A percentile compares a stretch with the other conserved stretches of the same genome.
These are phyloP conservation scores for Solea solea DNA, from an alignment of 2,113 vertebrate genomes.

Conservation along the genomic window DNA sequence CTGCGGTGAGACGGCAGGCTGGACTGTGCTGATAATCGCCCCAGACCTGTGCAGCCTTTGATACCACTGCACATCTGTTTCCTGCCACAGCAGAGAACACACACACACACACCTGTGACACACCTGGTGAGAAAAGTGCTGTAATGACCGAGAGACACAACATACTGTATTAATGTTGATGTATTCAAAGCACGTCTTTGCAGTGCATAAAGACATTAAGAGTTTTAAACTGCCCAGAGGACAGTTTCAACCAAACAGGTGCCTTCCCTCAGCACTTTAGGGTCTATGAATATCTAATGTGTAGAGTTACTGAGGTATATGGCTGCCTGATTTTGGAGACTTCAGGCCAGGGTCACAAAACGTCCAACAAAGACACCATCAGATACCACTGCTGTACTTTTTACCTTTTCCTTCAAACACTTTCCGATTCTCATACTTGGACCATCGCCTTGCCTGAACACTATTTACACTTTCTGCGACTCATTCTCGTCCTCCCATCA, in stretches of 20 bases:
- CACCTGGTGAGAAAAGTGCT: constrained; percentile 33
- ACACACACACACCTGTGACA: constrained; percentile 58
- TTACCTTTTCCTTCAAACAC: not conserved
- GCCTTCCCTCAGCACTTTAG: constrained; percentile 16
- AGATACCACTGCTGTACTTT: no score
- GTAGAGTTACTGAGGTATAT: constrained; percentile 3
- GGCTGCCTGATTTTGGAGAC: not conserved
- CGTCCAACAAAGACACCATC: no score
- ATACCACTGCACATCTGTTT: constrained; percentile 81
- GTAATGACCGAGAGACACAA: not conserved
- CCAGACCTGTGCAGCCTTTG: constrained; percentile 44
- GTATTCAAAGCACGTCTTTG: constrained; percentile 14
- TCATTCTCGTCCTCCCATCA: constrained; percentile 36
- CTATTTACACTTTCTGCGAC: not conserved
- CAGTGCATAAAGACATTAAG: constrained; percentile 29
- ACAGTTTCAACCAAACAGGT: constrained; percentile 34
- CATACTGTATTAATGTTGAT: constrained; percentile 3
- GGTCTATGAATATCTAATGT: constrained; percentile 27
- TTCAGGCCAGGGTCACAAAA: no score
- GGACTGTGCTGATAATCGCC: constrained; percentile 72
- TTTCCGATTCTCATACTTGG: not conserved
- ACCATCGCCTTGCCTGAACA: constrained; percentile 9
- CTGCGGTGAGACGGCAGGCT: constrained; percentile 65
- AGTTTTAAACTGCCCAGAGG: constrained; percentile 44
- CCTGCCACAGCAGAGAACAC: constrained; percentile 67